Conservation (phyloP, 2,797 vertebrate genomes). For the Microchirus variegatus region DNA sequence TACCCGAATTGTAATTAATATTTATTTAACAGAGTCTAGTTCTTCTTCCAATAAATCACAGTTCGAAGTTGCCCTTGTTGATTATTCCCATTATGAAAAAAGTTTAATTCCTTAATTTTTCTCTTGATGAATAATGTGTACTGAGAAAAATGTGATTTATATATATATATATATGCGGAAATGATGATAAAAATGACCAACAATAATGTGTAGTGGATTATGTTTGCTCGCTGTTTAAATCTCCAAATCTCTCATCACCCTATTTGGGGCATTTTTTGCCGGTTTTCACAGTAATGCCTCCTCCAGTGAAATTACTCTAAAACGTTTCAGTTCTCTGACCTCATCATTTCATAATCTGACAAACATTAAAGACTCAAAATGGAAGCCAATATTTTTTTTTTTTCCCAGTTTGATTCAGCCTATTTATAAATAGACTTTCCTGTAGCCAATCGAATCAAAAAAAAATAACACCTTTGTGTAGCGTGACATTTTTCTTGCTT, state of each 20-base stretch:
- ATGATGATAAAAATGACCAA: constrained; percentile 63
- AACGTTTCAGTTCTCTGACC: constrained; percentile 37
- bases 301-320: constrained; percentile 49
- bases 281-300: constrained; percentile 45
- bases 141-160: constrained; percentile 12
- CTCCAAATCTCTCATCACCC: constrained; percentile 68
- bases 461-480: constrained; percentile 20
- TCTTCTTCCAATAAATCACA: too few relatives aligned
- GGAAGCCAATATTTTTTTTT: constrained; percentile 8
- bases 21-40: constrained; percentile 33
- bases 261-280: constrained; percentile 63
- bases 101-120: too few relatives aligned
- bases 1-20: constrained; percentile 23
- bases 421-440: constrained; percentile 12
- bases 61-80: too few relatives aligned
- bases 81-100: too few relatives aligned
- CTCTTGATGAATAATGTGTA: constrained; percentile 1
- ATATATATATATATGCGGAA: constrained; percentile 42
- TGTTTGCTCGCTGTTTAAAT: constrained; percentile 60
- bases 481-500: constrained; percentile 28
- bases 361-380: constrained; percentile 22
- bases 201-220: constrained; percentile 66
- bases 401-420: constrained; percentile 19
- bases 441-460: not conserved
- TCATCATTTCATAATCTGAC: constrained; percentile 43